Evolutionary conservation across 2,113 vertebrate species (phyloP), one percentile per base, ranked within the genome.

Genomic region (Propithecus coquereli): DNA sequence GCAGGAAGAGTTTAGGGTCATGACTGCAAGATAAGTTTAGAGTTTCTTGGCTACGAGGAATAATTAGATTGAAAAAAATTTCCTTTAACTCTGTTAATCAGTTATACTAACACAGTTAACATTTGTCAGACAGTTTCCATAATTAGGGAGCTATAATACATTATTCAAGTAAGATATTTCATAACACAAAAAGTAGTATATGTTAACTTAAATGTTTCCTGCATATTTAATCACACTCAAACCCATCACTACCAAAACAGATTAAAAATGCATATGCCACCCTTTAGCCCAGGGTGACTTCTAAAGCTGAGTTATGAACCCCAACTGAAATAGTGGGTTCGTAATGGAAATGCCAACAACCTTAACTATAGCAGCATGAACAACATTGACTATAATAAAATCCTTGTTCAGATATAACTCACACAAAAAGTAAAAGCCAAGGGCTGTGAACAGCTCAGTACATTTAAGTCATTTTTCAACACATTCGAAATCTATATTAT

Each of bases 341-440:
- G 47, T 90, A 94, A 97, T 91, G 66, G 87, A 95, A 97, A 86
- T 86, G 66, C 27, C 66, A 87, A 90, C 90, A 92, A 90, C 61
- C 65, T 92, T 91, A 96, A 97, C 65, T 86, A 92, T 23, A 94
- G 84, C 47, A 85, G 54, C 81, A 66, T 40, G 76, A 97, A 96
- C 85, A 97, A 90, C 37, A 96, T 7, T 54, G 73, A 71, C 23
- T 23, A 93, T 94, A 97, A 96, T 91, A 94, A 95, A 95, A 96
- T 92, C 22, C 50, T 77, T 97, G 86, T 94, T 97, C 83, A 91
- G 70, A 65, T 94, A 96, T 81, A 97, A 87, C 66, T 97, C 82
- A 96, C 68, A 97, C 66, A 94, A 97, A 95, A 97, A 96, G 63
- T 61, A 82, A 97, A 97, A 96, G 63, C 91, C 88, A 97, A 95